phyloP scores from a whole-genome alignment of 1,140 invertebrate species.

The Saxidomus purpurata region DNA sequence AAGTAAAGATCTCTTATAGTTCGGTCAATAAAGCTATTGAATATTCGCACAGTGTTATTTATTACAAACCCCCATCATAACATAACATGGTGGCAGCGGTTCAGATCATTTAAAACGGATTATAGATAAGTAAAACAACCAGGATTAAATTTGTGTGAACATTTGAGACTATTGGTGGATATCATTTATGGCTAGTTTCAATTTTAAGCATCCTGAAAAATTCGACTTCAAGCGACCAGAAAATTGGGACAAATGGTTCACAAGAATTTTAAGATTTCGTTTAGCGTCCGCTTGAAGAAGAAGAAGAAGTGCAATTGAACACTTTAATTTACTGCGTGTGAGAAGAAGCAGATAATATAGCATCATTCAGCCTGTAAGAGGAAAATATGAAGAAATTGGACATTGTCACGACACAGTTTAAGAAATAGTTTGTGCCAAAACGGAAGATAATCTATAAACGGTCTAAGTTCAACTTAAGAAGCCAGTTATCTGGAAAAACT shows the following conservation, averaged over 20 bases:
- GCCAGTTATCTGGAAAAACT: neutral
- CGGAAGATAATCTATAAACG: neutral
- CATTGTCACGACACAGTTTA: neutral
- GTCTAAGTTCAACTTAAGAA: neutral
- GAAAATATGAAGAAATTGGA: neutral
- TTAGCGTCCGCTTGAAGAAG: neutral
- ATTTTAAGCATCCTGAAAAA: neutral
- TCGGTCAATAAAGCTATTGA: neutral
- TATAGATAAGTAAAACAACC: neutral
- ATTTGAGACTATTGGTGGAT: neutral
- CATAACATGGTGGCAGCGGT: neutral
- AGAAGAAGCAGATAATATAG: neutral
- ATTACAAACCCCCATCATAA: neutral
- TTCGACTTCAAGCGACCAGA: neutral
- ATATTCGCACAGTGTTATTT: neutral
- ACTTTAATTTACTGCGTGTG: neutral
- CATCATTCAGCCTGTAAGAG: neutral
- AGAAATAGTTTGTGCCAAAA: neutral
- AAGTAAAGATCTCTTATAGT: neutral
- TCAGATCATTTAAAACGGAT: neutral
- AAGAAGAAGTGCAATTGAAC: neutral
- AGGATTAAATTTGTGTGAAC: neutral
- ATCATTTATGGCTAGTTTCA: neutral
- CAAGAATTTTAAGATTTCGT: neutral
- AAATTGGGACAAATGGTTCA: slow-evolving; percentile 12